phyloP scores from a whole-genome alignment of 2,113 vertebrate species.

The Centropristis striata region DNA sequence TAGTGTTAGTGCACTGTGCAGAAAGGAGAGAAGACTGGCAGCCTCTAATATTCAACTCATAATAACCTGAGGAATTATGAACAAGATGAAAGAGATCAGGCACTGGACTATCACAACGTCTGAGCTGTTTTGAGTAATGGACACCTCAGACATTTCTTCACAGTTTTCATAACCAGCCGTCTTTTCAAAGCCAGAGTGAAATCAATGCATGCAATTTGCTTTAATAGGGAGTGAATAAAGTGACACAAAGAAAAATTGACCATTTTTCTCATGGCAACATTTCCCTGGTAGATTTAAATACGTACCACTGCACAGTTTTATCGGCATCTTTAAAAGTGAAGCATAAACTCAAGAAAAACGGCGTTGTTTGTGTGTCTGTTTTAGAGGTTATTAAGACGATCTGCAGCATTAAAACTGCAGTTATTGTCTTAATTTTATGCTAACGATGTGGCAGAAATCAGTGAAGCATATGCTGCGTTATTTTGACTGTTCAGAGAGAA shows the following conservation, averaged over 20 bases:
- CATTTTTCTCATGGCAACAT: background rate
- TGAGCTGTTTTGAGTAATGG: constrained; percentile 63
- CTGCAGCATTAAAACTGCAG: constrained; percentile 2
- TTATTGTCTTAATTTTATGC: constrained; percentile 34
- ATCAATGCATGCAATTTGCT: constrained; percentile 46
- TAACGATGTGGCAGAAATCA: constrained; percentile 18
- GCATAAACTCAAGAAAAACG: constrained; percentile 12
- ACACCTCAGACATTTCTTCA: constrained; percentile 44
- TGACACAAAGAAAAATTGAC: constrained; percentile 23
- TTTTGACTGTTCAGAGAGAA: constrained; percentile 26
- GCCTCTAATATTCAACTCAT: constrained; percentile 77
- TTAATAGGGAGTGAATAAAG: constrained; percentile 39
- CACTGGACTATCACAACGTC: constrained; percentile 50
- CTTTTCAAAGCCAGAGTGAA: constrained; percentile 33
- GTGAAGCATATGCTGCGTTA: constrained; percentile 12
- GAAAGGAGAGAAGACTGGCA: constrained; percentile 62
- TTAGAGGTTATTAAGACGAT: constrained; percentile 2
- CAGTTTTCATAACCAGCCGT: constrained; percentile 44
- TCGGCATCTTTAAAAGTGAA: constrained; percentile 12
- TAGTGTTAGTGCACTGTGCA: constrained; percentile 66
- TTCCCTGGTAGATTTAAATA: constrained; percentile 11
- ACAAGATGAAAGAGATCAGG: constrained; percentile 78
- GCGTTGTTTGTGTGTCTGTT: constrained; percentile 9
- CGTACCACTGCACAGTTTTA: background rate
- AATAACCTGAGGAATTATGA: constrained; percentile 77